Conservation (phyloP, 2,113 vertebrate genomes). For the Rhynchomys soricoides region DNA sequence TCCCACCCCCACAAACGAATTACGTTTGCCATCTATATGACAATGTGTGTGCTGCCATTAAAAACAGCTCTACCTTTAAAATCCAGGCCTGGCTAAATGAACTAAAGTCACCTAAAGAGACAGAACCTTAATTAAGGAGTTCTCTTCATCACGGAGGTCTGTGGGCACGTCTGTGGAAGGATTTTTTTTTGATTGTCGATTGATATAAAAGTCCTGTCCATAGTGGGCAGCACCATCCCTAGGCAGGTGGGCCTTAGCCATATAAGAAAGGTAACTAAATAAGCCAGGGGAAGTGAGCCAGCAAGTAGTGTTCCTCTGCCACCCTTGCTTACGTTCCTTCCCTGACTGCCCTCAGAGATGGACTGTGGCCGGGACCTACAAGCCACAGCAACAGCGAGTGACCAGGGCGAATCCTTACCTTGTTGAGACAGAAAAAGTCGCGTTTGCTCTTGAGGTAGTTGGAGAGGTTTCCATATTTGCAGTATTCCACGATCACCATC, state of each 20-base stretch:
- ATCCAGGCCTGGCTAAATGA: background rate
- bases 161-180: background rate
- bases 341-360: background rate
- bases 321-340: background rate
- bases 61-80: background rate
- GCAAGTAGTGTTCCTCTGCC: background rate
- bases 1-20: background rate
- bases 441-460: conserved; percentile 95
- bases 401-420: conserved; percentile 84
- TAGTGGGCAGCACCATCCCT: background rate
- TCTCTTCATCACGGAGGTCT: background rate
- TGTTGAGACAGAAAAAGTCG: conserved; percentile 89
- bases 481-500: conserved; percentile 98
- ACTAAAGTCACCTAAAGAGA: background rate
- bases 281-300: background rate
- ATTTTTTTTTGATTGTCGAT: background rate
- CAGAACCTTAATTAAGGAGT: background rate
- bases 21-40: background rate
- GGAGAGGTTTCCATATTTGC: conserved; percentile 95
- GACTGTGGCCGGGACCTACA: background rate
- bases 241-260: background rate
- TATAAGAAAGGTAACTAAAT: background rate
- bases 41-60: background rate
- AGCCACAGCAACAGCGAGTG: background rate
- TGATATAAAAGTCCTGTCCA: background rate